These are phyloP conservation scores for Bellardia pandia DNA, from an alignment of 2,888 invertebrate species.

Conservation along the genomic window DNA sequence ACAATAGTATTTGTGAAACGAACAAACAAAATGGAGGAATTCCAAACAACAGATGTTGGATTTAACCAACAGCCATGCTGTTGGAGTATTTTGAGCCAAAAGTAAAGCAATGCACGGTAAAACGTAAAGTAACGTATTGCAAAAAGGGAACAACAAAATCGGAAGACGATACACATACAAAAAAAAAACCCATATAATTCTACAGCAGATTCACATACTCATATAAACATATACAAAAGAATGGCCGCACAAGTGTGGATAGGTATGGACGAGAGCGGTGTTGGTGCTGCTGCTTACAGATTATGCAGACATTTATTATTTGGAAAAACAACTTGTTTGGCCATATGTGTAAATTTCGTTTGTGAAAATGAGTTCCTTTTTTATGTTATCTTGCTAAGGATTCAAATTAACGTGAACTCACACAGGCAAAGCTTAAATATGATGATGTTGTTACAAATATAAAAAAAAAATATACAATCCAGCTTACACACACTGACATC, in stretches of 20 bases:
- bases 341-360: conserved; percentile 60
- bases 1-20: conserved; percentile 42
- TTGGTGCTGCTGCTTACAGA: conserved; percentile 24
- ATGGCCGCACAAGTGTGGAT: not conserved
- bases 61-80: conserved; percentile 49
- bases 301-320: conserved; percentile 68
- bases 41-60: conserved; percentile 66
- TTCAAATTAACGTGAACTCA: conserved; percentile 48
- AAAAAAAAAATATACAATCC: no score
- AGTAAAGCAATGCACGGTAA: conserved; percentile 44
- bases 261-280: not conserved
- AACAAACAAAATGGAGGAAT: conserved; percentile 50
- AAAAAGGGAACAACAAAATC: conserved; percentile 44
- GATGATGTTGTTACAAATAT: conserved; percentile 56
- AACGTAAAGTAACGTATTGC: conserved; percentile 45
- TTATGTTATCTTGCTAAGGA: conserved; percentile 7
- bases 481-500: conserved; percentile 11
- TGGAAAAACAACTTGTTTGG: conserved; percentile 65
- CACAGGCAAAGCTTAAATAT: conserved; percentile 32
- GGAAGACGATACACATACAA: conserved; percentile 36
- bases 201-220: conserved; percentile 34
- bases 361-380: not conserved
- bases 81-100: conserved; percentile 52
- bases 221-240: conserved; percentile 18
- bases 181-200: conserved; percentile 6